Conservation (phyloP, 2,113 vertebrate genomes). For the Podarcis muralis region DNA sequence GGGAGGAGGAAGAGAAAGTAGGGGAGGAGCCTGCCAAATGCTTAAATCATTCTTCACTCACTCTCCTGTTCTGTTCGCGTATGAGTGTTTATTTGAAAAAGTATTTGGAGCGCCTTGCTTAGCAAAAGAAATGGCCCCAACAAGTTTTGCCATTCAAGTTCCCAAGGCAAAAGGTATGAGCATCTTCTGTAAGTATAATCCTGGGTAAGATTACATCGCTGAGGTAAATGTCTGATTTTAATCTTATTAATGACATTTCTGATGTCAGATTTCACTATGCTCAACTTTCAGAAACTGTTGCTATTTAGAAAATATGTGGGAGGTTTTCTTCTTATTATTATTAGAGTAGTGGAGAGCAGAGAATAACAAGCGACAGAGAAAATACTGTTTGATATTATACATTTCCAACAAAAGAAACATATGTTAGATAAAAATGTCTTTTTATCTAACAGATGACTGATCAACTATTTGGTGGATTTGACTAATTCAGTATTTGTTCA, state of each 20-base stretch:
- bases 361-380: too few relatives aligned
- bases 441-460: not conserved
- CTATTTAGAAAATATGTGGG: not conserved
- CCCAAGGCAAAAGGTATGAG: not conserved
- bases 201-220: not conserved
- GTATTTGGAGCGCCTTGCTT: not conserved
- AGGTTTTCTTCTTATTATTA: not conserved
- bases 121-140: not conserved
- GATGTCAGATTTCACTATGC: not conserved
- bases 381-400: too few relatives aligned
- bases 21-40: not conserved
- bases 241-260: not conserved
- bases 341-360: too few relatives aligned
- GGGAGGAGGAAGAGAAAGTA: not conserved
- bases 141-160: not conserved
- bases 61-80: not conserved
- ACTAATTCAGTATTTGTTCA: not conserved
- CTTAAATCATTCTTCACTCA: not conserved
- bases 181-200: constrained; percentile 12
- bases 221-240: not conserved
- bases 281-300: not conserved
- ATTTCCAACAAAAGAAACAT: too few relatives aligned
- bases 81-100: not conserved
- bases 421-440: too few relatives aligned
- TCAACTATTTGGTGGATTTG: not conserved